Conservation (phyloP, 2,797 vertebrate species). For the Hozukius guyotensis region DNA sequence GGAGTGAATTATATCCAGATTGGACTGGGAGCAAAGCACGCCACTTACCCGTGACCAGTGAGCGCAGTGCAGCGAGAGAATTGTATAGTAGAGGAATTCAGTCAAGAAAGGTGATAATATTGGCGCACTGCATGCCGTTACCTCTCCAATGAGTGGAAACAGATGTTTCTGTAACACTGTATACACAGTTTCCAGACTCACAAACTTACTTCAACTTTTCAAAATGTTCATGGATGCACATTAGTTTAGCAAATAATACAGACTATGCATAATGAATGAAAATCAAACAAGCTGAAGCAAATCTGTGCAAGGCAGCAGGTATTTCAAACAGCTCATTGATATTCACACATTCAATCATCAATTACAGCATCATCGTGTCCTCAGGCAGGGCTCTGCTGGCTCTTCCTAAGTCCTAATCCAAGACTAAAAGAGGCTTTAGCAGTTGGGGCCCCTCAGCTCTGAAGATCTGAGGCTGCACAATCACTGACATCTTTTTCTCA, state of each 20-base stretch:
- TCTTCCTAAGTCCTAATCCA: background rate
- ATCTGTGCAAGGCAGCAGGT: background rate
- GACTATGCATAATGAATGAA: background rate
- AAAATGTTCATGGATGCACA: background rate
- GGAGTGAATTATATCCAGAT: slow-evolving; percentile 2
- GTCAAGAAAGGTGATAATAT: background rate
- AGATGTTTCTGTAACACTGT: background rate
- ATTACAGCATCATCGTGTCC: background rate
- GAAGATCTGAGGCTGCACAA: background rate
- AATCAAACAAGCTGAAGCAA: background rate
- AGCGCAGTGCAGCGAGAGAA: background rate
- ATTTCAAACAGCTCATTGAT: background rate
- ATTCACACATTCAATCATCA: background rate
- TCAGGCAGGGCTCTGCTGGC: background rate
- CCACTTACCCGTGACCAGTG: background rate
- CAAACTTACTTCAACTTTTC: background rate
- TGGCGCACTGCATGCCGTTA: background rate
- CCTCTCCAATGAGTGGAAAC: slow-evolving; percentile 18
- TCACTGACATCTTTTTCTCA: background rate
- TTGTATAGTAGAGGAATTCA: background rate
- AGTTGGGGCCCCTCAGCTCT: background rate
- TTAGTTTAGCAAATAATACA: background rate
- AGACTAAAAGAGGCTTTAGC: background rate
- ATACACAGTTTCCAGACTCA: background rate
- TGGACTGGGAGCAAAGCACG: background rate